A percentile compares a stretch with the other conserved stretches of the same genome.
Evolutionary conservation across 2,888 invertebrate species (phyloP).

Genomic region (Aphidoletes aphidimyza): DNA sequence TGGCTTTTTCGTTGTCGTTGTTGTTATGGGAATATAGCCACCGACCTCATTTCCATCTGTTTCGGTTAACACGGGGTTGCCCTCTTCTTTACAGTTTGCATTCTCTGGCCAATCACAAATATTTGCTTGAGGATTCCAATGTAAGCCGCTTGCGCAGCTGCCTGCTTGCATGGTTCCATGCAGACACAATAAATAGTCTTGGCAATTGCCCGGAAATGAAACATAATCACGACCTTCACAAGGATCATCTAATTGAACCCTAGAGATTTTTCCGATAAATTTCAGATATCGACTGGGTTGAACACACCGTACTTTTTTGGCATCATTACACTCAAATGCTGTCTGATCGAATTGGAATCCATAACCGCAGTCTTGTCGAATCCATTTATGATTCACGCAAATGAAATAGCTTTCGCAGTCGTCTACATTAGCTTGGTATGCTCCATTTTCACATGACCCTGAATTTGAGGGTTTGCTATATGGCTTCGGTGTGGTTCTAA

Average conservation of each 20-base stretch:
- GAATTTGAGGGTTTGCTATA: slow-evolving; percentile 62
- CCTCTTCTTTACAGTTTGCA: slow-evolving; percentile 69
- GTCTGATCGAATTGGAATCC: slow-evolving; percentile 79
- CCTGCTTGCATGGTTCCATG: slow-evolving; percentile 81
- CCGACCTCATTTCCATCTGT: slow-evolving; percentile 58
- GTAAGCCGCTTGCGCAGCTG: slow-evolving; percentile 77
- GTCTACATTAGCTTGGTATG: slow-evolving; percentile 76
- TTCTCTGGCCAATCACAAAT: slow-evolving; percentile 79
- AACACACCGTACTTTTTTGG: slow-evolving; percentile 72
- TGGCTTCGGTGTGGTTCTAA: slow-evolving; percentile 62
- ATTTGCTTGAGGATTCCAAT: slow-evolving; percentile 69
- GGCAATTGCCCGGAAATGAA: slow-evolving; percentile 75
- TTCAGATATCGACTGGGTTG: slow-evolving; percentile 62
- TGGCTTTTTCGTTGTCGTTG: slow-evolving; percentile 61
- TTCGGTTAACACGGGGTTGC: slow-evolving; percentile 50
- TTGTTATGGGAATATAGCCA: slow-evolving; percentile 58
- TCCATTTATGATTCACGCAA: slow-evolving; percentile 79
- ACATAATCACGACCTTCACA: slow-evolving; percentile 76
- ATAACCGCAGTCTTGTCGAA: slow-evolving; percentile 78
- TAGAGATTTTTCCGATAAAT: slow-evolving; percentile 60
- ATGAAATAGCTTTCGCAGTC: slow-evolving; percentile 80
- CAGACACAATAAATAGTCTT: slow-evolving; percentile 79
- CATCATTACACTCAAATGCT: slow-evolving; percentile 80
- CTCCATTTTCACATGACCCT: slow-evolving; percentile 74
- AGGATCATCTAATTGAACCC: slow-evolving; percentile 66